Evolutionary conservation across 2,113 vertebrate species (phyloP), one percentile per base, ranked within the genome.

Genomic region (Lepisosteus oculatus): DNA sequence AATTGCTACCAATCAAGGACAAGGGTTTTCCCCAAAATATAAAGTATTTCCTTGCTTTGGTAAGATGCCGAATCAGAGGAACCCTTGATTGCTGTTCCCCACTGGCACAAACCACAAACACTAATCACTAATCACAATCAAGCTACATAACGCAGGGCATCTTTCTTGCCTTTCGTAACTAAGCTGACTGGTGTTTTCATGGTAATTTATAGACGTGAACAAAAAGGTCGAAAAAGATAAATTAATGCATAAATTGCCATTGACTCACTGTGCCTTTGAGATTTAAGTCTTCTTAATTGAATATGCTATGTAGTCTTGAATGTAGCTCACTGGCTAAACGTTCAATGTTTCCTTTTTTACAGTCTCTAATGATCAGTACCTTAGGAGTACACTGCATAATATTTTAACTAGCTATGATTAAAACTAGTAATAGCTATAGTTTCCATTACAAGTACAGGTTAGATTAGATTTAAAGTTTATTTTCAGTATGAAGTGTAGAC

Each of bases 1-100:
- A 84, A 92, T 93, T 92, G 88, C 91, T 90, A 82, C 85, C 85
- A 86, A 88, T 91, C 88, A 89, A 86, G 11, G 54, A 79, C 73
- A 67, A 80, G 83, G 81, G 80, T 55, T 68, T 14, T 72, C 84
- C 86, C 78, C 80, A 87, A 11, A 57, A 65, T 43, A 69, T 43
- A 14, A 57, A 77, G 55, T 82, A 83, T 82, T 86, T 78, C 83
- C 61, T 47, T 41, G 78, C 65, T 70, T 76, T 70, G 69, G 77
- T 84, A 68, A 73, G 65, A 82, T 81, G 51, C 56, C 0, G 3
- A 74, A 73, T 80, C 8, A 72, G 70, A 72, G 70, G 83, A 84
- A 44, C 74, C 51, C 68, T 78, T 85, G 77, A 85, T 85, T 85
- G 84, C 82, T 80, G 55, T 82, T 90, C 86, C 86, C 88, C 54